Evolutionary conservation across 2,113 vertebrate species (phyloP).

Genomic region (Fukomys damarensis): DNA sequence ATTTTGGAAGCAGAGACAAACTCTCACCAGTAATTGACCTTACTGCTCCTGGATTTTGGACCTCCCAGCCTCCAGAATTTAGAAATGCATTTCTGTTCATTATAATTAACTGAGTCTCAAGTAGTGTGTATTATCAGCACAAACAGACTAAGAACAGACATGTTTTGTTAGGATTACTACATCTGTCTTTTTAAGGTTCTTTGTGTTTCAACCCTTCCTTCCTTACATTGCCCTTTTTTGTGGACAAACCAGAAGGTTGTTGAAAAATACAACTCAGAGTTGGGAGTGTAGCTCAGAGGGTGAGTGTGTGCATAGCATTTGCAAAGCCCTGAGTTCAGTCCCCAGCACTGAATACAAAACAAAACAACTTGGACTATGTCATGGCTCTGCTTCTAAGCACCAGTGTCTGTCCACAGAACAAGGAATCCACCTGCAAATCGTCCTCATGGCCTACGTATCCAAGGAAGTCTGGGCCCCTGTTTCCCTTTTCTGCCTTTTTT

Average conservation of each 20-base stretch:
- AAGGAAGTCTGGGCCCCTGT: not conserved
- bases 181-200: not conserved
- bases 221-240: not conserved
- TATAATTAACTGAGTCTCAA: not conserved
- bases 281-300: not conserved
- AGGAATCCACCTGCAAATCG: not conserved
- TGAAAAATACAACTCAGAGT: not conserved
- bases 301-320: not conserved
- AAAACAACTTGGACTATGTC: too few species aligned
- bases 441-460: not conserved
- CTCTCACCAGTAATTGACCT: not conserved
- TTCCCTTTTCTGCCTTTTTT: not conserved
- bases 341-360: not conserved
- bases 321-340: not conserved
- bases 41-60: not conserved
- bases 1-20: not conserved
- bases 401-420: not conserved
- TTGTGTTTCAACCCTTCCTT: not conserved
- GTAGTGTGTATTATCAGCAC: not conserved
- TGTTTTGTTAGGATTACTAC: not conserved
- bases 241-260: not conserved
- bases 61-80: not conserved
- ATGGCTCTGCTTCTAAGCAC: not conserved
- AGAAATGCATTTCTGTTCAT: not conserved
- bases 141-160: not conserved